Percentiles rank a stretch among this genome's conserved stretches.
These are phyloP conservation scores for Antennarius striatus DNA, from an alignment of 2,113 vertebrate species.

Conservation along the genomic window DNA sequence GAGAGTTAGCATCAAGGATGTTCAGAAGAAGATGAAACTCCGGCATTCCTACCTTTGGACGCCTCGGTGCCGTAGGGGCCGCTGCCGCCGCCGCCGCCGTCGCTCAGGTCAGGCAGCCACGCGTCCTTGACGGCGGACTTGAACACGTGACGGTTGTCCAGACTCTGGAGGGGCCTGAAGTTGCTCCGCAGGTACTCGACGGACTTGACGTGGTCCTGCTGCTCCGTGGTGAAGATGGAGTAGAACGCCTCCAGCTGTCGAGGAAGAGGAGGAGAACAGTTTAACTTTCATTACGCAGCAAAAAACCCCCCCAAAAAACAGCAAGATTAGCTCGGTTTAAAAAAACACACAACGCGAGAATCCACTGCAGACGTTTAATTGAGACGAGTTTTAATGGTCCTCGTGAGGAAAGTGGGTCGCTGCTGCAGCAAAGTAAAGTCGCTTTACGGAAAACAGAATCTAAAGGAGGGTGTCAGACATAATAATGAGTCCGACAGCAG, in stretches of 20 bases:
- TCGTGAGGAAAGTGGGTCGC: slow-evolving; percentile 25
- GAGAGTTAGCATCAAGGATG: neutral
- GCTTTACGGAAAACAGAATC: slow-evolving; percentile 10
- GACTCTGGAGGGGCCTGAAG: slow-evolving; percentile 89
- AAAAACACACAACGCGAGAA: slow-evolving; percentile 10
- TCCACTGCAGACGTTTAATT: neutral
- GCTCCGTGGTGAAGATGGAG: slow-evolving; percentile 98
- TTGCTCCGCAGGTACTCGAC: slow-evolving; percentile 97
- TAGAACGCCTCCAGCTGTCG: slow-evolving; percentile 95
- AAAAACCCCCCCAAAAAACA: neutral
- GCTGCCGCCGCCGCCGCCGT: slow-evolving; percentile 84
- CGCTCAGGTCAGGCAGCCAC: slow-evolving; percentile 88
- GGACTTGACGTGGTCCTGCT: slow-evolving; percentile 97
- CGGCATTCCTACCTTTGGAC: slow-evolving; percentile 86
- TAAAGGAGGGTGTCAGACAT: neutral
- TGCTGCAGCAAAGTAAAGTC: slow-evolving; percentile 7
- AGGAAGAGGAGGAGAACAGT: neutral
- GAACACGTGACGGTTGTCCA: slow-evolving; percentile 87
- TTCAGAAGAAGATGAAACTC: neutral
- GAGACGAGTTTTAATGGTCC: slow-evolving; percentile 27
- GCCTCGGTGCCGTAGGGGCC: slow-evolving; percentile 89
- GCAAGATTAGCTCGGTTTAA: neutral
- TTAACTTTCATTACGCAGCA: neutral
- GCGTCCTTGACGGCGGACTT: slow-evolving; percentile 94
- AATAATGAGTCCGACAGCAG: neutral